Conservation (phyloP, 2,888 invertebrate species). For the Monoplex corrugatus region DNA sequence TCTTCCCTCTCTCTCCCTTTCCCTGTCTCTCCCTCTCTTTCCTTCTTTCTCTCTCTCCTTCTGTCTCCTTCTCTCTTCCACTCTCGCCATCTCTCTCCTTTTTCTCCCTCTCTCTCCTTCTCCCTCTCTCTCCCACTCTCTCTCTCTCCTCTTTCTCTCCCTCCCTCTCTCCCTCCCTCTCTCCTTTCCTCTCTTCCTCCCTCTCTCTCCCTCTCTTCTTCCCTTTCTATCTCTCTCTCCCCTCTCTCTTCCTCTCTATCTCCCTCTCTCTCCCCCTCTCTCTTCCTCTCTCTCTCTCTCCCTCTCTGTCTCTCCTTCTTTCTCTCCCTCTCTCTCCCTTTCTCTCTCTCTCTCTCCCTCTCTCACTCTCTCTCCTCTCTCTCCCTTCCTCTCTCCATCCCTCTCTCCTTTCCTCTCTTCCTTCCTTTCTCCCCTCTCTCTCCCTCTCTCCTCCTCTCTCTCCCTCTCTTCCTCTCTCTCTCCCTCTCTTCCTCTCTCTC, state of each 20-base stretch:
- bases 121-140: background rate
- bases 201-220: background rate
- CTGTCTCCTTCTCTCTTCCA: background rate
- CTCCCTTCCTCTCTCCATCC: background rate
- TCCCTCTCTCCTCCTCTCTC: too few species aligned
- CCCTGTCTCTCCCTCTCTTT: background rate
- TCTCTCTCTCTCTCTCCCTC: too few species aligned
- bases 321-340: too few species aligned
- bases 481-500: too few species aligned
- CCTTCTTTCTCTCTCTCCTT: background rate
- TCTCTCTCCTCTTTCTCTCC: conserved; percentile 8
- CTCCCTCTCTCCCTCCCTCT: background rate
- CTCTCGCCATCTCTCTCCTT: too few species aligned
- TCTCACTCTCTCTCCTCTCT: background rate
- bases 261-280: background rate
- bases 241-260: background rate
- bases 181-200: background rate
- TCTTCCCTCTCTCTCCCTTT: background rate
- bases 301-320: background rate
- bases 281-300: conserved; percentile 8
- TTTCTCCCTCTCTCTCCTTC: background rate
- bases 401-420: too few species aligned
- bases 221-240: background rate
- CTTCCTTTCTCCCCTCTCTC: too few species aligned
- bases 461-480: too few species aligned